Percentiles rank a stretch among this genome's conserved stretches.
Evolutionary conservation across 2,113 vertebrate species (phyloP).

Genomic region (Leiothrix lutea): DNA sequence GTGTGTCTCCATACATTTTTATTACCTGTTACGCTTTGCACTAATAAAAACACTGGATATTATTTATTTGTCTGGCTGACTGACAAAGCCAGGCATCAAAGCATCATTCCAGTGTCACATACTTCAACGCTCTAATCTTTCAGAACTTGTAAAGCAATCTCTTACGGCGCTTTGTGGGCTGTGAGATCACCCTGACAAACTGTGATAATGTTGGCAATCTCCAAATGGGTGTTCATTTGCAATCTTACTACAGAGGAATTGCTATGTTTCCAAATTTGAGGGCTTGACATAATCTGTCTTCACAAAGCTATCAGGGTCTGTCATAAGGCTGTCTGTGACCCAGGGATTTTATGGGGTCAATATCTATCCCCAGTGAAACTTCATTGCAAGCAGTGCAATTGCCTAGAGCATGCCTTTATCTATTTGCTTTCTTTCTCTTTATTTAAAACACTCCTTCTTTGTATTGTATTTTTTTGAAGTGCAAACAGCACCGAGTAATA

Average conservation of each 20-base stretch:
- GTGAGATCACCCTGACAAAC: slow-evolving; percentile 65
- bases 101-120: slow-evolving; percentile 51
- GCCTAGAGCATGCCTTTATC: not conserved
- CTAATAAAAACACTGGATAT: slow-evolving; percentile 42
- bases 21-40: slow-evolving; percentile 43
- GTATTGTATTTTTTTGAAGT: not conserved
- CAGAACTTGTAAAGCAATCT: slow-evolving; percentile 65
- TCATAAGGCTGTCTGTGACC: slow-evolving; percentile 40
- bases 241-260: slow-evolving; percentile 56
- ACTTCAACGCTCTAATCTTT: slow-evolving; percentile 62
- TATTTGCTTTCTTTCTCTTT: not conserved
- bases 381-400: not conserved
- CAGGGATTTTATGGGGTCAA: slow-evolving; percentile 46
- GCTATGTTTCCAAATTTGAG: slow-evolving; percentile 52
- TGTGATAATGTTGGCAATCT: slow-evolving; percentile 68
- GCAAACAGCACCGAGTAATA: not conserved
- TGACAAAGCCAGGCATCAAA: slow-evolving; percentile 58
- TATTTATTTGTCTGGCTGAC: slow-evolving; percentile 57
- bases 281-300: slow-evolving; percentile 53
- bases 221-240: slow-evolving; percentile 63
- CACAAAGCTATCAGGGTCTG: slow-evolving; percentile 45
- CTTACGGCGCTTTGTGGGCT: slow-evolving; percentile 37
- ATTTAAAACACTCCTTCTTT: not conserved
- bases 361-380: slow-evolving; percentile 17
- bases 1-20: not conserved